Base-by-base conservation (phyloP, 2,113 vertebrate genomes). In the Butorides virescens region DNA sequence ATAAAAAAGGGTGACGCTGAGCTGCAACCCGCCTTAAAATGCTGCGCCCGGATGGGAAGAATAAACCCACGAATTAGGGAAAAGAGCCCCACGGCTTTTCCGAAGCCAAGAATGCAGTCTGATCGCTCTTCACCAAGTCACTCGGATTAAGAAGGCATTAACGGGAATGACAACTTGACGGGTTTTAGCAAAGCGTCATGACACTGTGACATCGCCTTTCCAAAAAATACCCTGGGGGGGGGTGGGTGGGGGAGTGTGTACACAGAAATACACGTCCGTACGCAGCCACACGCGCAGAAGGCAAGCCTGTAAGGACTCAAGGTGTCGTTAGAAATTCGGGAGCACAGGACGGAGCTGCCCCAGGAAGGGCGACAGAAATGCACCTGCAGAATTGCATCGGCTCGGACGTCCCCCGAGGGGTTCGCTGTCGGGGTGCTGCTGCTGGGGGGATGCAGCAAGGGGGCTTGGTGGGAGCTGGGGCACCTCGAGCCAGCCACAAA, bases 241-340 rank as follows among this genome's bases (percentile, higher is more conserved):
- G n/a, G n/a, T n/a, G n/a, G n/a, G n/a, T n/a, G n/a, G n/a, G n/a
- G n/a, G n/a, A n/a, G n/a, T n/a, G 55, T 15, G 58, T 9, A 22
- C 5, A 3, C 5, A 53, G 90, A 39, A 79, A 83, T 9, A n/a
- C 22, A 4, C 0, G 3, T 1, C 22, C 2, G 2, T 17, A 34
- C 12, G 1, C 77, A 67, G 7, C 55, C 76, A 4, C 3, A 9
- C 4, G 12, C 37, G 7, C 30, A 32, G 61, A 29, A 55, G 46
- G 34, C 52, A 68, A 44, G 42, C 47, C 49, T 62, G 76, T 4
- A 7, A 72, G 62, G 52, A 29, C 14, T 37, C 18, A 1, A 8
- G 18, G 17, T 50, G 63, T 20, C 50, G 1, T 1, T 18, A 25
- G 36, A 53, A 21, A 39, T n/a, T 37, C 0, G 0, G 4, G 30